Evolutionary conservation across 2,797 vertebrate species (phyloP).

Genomic region (Sebastes glaucus): DNA sequence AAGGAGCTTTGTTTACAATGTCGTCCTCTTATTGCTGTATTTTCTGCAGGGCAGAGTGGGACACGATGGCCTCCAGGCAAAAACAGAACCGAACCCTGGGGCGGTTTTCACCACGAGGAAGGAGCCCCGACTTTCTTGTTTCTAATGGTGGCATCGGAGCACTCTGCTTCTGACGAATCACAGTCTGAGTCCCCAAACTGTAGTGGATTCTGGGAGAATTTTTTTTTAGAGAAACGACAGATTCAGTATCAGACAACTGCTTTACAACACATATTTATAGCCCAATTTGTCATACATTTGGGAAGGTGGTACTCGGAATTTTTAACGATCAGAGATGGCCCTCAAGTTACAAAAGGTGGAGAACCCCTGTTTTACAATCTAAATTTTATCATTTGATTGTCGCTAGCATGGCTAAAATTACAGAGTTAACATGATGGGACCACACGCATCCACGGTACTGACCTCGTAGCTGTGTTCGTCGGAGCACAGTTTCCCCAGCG

Average conservation of each 20-base stretch:
- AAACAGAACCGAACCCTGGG: conserved; percentile 44
- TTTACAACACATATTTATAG: background rate
- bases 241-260: background rate
- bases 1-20: conserved; percentile 70
- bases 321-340: too few relatives aligned
- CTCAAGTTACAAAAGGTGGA: too few relatives aligned
- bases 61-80: conserved; percentile 76
- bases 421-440: background rate
- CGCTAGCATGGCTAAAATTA: background rate
- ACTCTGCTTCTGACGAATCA: conserved; percentile 95
- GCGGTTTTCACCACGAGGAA: conserved; percentile 91
- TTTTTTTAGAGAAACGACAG: background rate
- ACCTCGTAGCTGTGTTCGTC: conserved; percentile 97
- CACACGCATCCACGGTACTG: conserved; percentile 29
- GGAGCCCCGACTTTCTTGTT: conserved; percentile 93
- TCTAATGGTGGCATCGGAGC: conserved; percentile 96
- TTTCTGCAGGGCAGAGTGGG: conserved; percentile 79
- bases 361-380: background rate
- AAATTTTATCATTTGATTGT: background rate
- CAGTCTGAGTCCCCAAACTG: conserved; percentile 95
- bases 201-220: conserved; percentile 88
- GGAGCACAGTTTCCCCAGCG: conserved; percentile 93
- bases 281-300: too few relatives aligned
- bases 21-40: conserved; percentile 92
- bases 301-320: too few relatives aligned